Conservation (phyloP, 2,888 invertebrate genomes). For the Drosophila koepferae region DNA sequence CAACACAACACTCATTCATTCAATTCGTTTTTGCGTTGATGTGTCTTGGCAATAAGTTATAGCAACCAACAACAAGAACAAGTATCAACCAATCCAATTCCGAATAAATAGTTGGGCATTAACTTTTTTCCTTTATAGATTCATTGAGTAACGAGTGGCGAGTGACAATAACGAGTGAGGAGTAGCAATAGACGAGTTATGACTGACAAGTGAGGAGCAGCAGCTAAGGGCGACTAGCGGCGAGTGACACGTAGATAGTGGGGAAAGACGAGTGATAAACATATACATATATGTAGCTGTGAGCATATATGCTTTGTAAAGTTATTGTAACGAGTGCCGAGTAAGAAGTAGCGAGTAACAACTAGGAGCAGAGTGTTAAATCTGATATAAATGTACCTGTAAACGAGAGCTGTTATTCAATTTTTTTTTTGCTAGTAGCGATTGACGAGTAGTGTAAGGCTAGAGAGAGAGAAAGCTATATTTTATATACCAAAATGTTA, state of each 20-base stretch:
- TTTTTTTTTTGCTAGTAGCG: too few relatives aligned
- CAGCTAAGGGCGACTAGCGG: neutral
- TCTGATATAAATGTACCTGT: neutral
- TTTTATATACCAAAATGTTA: too few relatives aligned
- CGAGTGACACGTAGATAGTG: neutral
- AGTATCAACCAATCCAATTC: slow-evolving; percentile 1
- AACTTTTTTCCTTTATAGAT: neutral
- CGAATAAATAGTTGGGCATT: slow-evolving; percentile 3
- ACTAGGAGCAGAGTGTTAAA: neutral
- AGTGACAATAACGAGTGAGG: neutral
- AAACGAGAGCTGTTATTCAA: neutral
- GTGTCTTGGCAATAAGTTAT: neutral
- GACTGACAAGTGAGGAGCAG: neutral
- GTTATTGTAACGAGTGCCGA: neutral
- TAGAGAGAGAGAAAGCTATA: too few relatives aligned
- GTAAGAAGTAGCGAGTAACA: neutral
- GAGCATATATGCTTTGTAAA: neutral
- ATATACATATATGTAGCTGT: neutral
- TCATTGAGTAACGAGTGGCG: neutral
- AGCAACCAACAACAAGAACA: neutral
- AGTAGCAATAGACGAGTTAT: neutral
- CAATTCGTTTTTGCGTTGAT: neutral
- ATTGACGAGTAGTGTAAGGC: too few relatives aligned
- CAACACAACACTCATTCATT: neutral
- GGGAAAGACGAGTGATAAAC: neutral